phyloP scores from a whole-genome alignment of 2,888 invertebrate genomes.

The Dryobotodes eremita region DNA sequence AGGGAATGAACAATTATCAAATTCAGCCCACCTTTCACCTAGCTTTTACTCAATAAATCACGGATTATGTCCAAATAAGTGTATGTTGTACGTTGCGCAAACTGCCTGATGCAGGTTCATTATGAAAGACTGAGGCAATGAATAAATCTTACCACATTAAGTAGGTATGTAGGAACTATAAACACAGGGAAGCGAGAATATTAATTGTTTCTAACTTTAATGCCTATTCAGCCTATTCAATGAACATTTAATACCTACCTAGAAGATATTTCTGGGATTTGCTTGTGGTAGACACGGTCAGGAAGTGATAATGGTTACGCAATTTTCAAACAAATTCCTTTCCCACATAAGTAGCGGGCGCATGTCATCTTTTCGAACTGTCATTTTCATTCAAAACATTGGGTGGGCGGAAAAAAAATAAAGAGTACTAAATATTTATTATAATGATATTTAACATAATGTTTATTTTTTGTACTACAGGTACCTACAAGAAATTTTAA shows the following conservation, averaged over 20 bases:
- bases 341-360: no score
- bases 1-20: background rate
- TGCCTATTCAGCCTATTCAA: background rate
- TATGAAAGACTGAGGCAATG: constrained; percentile 25
- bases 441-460: no score
- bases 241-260: background rate
- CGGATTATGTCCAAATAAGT: constrained; percentile 25
- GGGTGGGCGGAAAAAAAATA: no score
- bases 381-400: no score
- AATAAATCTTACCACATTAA: constrained; percentile 10
- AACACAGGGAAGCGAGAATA: background rate
- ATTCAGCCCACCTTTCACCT: constrained; percentile 22
- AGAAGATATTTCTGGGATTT: background rate
- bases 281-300: background rate
- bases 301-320: no score
- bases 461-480: no score
- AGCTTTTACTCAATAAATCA: constrained; percentile 42
- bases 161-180: background rate
- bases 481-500: no score
- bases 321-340: no score
- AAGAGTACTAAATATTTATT: no score
- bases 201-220: background rate
- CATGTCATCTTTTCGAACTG: no score
- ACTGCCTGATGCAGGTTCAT: constrained; percentile 8
- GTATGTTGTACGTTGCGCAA: constrained; percentile 23